These are phyloP conservation scores for Erythrolamprus reginae DNA, from an alignment of 2,113 vertebrate genomes.

Conservation along the genomic window DNA sequence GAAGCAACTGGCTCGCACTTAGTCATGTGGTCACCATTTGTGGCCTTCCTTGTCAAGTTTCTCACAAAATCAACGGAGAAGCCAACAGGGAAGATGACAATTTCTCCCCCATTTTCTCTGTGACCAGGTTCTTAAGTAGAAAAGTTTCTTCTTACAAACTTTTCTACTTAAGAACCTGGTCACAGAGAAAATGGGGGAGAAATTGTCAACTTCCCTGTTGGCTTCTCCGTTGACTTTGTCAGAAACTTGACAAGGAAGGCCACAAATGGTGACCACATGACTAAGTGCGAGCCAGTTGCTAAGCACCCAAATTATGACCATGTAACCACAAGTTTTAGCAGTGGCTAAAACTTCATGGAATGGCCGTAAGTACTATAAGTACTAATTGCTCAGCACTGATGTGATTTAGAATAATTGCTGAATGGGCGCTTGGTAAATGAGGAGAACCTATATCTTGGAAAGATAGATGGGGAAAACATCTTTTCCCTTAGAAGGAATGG, in stretches of 20 bases:
- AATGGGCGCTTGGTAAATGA: not conserved
- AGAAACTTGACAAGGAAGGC: not conserved
- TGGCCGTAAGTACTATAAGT: not conserved
- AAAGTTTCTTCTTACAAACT: no score
- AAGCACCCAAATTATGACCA: not conserved
- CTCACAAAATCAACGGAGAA: no score
- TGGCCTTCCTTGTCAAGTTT: no score
- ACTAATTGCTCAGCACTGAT: no score
- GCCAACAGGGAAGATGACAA: no score
- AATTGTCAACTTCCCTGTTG: not conserved
- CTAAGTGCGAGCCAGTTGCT: not conserved
- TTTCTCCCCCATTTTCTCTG: no score
- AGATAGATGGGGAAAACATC: not conserved
- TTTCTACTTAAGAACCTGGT: no score
- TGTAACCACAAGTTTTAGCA: not conserved
- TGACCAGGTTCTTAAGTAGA: no score
- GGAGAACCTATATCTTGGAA: not conserved
- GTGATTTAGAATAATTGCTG: not conserved
- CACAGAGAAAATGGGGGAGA: not conserved
- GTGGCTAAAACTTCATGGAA: not conserved
- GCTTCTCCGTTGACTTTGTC: not conserved
- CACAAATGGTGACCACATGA: not conserved
- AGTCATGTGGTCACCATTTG: no score
- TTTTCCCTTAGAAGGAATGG: not conserved
- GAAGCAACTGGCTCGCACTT: no score